Evolutionary conservation across 2,888 invertebrate genomes (phyloP), one percentile per base, ranked within the genome.

Genomic region (Oscheius myriophilus): DNA sequence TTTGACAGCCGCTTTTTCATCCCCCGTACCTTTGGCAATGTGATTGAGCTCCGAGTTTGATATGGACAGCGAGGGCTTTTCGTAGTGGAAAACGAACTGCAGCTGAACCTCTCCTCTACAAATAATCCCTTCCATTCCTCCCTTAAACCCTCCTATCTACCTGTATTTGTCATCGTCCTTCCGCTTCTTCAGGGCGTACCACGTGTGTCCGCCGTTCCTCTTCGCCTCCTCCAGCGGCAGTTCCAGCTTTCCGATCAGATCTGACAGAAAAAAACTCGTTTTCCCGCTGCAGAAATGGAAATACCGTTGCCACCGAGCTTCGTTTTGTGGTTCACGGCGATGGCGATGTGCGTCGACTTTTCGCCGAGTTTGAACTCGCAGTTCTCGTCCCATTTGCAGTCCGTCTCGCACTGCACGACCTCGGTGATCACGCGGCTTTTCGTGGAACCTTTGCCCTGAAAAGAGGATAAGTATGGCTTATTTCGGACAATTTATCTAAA

Each of bases 301-400:
- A 21, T 61, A 70, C 71, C 67, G 23, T 67, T 67, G 12, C 72
- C 68, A 11, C 82, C 83, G 39, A 83, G 25, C 54, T 78, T 72
- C 23, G 80, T 63, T 61, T 83, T 83, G 33, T 78, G 68, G 51
- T 81, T 74, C 0, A 83, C 79, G 16, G 75, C 67, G 18, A 83
- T 68, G 9, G 66, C 53, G 2, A 83, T 63, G 16, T 74, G 62
- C 14, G 73, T 76, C 61, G 78, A 79, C 49, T 75, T 76, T n/a
- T 83, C 83, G 33, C 67, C 76, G 49, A 83, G 46, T 68, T 78
- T 74, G 69, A 84, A 84, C 80, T 84, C 84, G 43, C 80, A 81
- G 54, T 78, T 72, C 67, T 84, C 84, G 62, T 83, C 81, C 84
- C 84, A 84, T 58, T 75, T 69, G 52, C 71, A 71, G 42, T 80